Evolutionary conservation across 1,140 invertebrate species (phyloP).

Genomic region (Calliphora vicina): DNA sequence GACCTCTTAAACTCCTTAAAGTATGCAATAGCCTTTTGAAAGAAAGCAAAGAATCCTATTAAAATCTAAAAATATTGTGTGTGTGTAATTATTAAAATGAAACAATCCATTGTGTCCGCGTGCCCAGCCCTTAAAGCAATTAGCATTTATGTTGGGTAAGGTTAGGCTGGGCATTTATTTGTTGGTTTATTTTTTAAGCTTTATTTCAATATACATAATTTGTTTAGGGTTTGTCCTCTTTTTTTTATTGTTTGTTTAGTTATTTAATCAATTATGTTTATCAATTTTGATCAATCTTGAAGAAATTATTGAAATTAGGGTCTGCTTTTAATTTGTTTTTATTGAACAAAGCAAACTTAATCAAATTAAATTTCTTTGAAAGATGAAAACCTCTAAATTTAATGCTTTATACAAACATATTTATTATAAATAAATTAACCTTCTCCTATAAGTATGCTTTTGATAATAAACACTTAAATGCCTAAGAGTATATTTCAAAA

Average conservation of each 20-base stretch:
- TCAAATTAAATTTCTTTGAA: background rate
- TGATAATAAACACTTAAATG: too few species aligned
- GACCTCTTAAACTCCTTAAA: background rate
- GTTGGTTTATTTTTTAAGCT: background rate
- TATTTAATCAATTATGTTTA: background rate
- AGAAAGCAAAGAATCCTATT: background rate
- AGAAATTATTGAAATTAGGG: background rate
- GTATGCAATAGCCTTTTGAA: background rate
- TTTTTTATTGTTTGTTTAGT: background rate
- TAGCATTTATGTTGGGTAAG: background rate
- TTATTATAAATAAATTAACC: too few species aligned
- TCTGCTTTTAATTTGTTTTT: background rate
- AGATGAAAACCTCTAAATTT: too few species aligned
- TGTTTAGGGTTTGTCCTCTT: background rate
- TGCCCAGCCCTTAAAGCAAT: background rate
- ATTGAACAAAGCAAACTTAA: background rate
- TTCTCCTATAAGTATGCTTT: too few species aligned
- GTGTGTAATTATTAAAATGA: background rate
- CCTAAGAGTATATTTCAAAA: too few species aligned
- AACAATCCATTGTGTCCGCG: background rate
- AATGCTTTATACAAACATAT: too few species aligned
- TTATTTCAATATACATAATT: background rate
- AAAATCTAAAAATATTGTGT: background rate
- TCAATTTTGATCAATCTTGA: background rate
- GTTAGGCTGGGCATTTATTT: background rate